Evolutionary conservation across 2,888 invertebrate genomes (phyloP), one percentile per base, ranked within the genome.

Genomic region (Drosophila macrospina): DNA sequence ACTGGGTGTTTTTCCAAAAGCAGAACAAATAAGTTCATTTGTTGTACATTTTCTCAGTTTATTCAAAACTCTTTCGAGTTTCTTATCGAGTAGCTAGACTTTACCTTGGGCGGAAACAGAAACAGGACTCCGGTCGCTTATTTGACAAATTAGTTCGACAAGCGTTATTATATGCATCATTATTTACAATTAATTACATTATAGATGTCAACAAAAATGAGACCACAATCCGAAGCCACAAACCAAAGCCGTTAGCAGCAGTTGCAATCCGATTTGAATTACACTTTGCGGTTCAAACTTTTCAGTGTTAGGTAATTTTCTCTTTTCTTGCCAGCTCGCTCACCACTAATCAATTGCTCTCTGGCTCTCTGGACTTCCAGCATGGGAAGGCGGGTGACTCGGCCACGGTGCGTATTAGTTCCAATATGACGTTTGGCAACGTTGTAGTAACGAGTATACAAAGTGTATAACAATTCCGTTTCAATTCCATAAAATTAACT

Each of bases 301-400:
- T 10, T 11, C 2, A 16, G n/a, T 34, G n/a, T 10, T 50, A 65
- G 75, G 75, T 1, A 62, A 62, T 76, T 69, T 42, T 34, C 75
- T 79, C 80, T 68, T 63, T 5, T 5, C 1, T 11, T 30, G 7
- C 24, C 7, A 7, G 39, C 51, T 74, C 60, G 13, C 15, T 8
- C 13, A 39, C 3, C 28, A 5, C 6, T 13, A 28, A 4, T 32
- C 30, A 39, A 5, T 10, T 16, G 15, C 39, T 5, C 45, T 13
- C 32, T 34, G 24, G 11, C 44, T 51, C 51, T 72, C 39, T 28
- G 2, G 26, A 39, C 37, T 64, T 73, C 74, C 78, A 65, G 6
- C 11, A n/a, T 4, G 51, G 73, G 55, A 78, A 77, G 4, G 0
- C n/a, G 15, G 4, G 11, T 26, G 41, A 48, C 7, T 7, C 36